Conservation (phyloP, 1,140 invertebrate genomes). For the Panagrolaimus sp. region DNA sequence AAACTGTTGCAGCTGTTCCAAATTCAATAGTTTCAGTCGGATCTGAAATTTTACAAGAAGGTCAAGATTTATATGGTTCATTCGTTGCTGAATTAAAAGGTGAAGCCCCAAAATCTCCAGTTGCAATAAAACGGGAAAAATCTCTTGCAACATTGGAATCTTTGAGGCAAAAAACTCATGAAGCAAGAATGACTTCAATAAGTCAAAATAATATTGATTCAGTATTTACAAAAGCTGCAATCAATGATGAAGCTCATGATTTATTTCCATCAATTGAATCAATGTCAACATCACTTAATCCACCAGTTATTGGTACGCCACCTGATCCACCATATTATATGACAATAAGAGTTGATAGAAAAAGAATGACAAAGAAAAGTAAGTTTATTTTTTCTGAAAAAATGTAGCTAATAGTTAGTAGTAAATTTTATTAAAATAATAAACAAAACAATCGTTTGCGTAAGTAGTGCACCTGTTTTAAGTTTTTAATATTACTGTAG, state of each 20-base stretch:
- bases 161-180: slow-evolving; percentile 43
- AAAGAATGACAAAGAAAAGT: slow-evolving; percentile 25
- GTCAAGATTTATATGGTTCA: slow-evolving; percentile 42
- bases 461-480: too few relatives aligned
- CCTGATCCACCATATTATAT: slow-evolving; percentile 54
- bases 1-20: slow-evolving; percentile 39
- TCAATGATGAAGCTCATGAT: slow-evolving; percentile 33
- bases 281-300: slow-evolving; percentile 14
- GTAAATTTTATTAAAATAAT: too few relatives aligned
- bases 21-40: slow-evolving; percentile 30
- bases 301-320: slow-evolving; percentile 34
- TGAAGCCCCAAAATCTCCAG: not conserved
- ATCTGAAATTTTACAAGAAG: slow-evolving; percentile 40
- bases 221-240: slow-evolving; percentile 35
- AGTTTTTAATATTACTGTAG: too few relatives aligned
- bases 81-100: slow-evolving; percentile 9
- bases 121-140: slow-evolving; percentile 50
- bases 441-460: too few relatives aligned
- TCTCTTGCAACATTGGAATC: slow-evolving; percentile 51
- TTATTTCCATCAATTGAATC: slow-evolving; percentile 34
- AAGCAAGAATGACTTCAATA: slow-evolving; percentile 38
- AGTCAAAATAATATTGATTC: slow-evolving; percentile 19
- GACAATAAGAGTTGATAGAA: slow-evolving; percentile 50
- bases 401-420: too few relatives aligned
- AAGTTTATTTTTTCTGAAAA: slow-evolving; percentile 18